phyloP scores from a whole-genome alignment of 2,797 vertebrate genomes.

The Cyclura pinguis region DNA sequence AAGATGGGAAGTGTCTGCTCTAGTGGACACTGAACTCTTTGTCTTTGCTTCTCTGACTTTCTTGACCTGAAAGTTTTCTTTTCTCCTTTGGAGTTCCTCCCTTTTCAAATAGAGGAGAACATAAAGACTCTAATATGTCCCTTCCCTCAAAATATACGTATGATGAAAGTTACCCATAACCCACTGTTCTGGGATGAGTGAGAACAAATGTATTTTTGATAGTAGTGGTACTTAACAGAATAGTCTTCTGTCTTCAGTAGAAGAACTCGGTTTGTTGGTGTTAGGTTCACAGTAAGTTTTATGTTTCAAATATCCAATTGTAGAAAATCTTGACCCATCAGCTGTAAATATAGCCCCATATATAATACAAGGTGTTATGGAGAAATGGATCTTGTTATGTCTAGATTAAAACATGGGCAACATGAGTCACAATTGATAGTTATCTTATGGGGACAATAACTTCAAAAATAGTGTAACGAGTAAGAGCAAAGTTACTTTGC shows the following conservation, averaged over 20 bases:
- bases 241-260: neutral
- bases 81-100: neutral
- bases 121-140: neutral
- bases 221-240: neutral
- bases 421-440: too few species aligned
- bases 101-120: neutral
- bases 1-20: neutral
- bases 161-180: neutral
- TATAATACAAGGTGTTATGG: neutral
- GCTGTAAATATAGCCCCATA: too few species aligned
- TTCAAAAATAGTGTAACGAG: too few species aligned
- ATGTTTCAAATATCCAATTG: neutral
- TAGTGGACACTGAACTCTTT: neutral
- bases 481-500: too few species aligned
- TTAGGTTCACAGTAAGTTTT: neutral
- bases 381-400: neutral
- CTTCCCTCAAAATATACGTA: neutral
- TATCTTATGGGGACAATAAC: too few species aligned
- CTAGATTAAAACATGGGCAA: neutral
- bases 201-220: neutral
- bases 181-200: neutral
- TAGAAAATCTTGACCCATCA: neutral
- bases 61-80: neutral
- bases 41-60: neutral
- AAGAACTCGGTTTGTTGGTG: neutral